Evolutionary conservation across 2,888 invertebrate genomes (phyloP).

Genomic region (Parasteatoda lunata): DNA sequence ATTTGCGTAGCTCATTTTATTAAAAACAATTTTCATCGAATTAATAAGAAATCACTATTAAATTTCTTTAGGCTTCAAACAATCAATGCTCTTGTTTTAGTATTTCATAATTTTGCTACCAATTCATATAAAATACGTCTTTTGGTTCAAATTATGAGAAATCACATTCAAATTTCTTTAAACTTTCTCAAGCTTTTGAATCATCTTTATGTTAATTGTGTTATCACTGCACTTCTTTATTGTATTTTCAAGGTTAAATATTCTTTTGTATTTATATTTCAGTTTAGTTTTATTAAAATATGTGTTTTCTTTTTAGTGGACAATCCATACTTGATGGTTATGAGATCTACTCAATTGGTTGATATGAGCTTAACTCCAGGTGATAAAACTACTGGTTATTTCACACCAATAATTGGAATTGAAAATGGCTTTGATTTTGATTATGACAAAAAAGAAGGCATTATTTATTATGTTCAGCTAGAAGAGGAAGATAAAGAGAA

Average conservation of each 20-base stretch:
- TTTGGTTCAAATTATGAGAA: too few relatives aligned
- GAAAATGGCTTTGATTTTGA: slow-evolving; percentile 91
- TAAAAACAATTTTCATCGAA: too few relatives aligned
- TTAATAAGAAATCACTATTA: too few relatives aligned
- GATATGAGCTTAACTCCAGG: slow-evolving; percentile 86
- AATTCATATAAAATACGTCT: too few relatives aligned
- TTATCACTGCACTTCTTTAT: not conserved
- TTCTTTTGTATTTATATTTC: not conserved
- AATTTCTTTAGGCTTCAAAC: too few relatives aligned
- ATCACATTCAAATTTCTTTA: not conserved
- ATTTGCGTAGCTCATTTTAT: too few relatives aligned
- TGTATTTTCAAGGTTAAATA: not conserved
- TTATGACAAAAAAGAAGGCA: slow-evolving; percentile 89
- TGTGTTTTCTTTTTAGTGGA: slow-evolving; percentile 79
- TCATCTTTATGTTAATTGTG: too few relatives aligned
- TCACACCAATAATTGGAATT: slow-evolving; percentile 91
- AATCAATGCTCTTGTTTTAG: too few relatives aligned
- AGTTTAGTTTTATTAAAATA: not conserved
- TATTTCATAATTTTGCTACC: too few relatives aligned
- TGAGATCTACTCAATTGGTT: slow-evolving; percentile 91
- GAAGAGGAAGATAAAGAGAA: slow-evolving; percentile 81
- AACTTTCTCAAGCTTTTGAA: not conserved
- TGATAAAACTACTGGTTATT: slow-evolving; percentile 80
- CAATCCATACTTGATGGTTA: slow-evolving; percentile 89
- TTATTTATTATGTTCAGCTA: slow-evolving; percentile 88